Conservation (phyloP, 1,140 invertebrate genomes). For the Sycophila sp. region DNA sequence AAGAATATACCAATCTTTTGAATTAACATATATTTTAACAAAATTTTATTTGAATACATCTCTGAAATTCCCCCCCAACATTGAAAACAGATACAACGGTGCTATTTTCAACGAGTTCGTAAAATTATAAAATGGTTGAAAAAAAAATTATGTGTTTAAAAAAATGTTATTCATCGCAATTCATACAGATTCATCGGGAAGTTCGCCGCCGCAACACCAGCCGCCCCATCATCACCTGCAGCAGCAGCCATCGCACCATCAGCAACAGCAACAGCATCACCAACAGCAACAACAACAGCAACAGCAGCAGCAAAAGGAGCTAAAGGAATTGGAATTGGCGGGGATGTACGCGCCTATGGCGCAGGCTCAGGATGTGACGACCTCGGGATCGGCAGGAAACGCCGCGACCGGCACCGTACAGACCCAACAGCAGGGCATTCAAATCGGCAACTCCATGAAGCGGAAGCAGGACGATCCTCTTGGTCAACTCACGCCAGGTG, state of each 20-base stretch:
- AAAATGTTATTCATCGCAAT: too few species aligned
- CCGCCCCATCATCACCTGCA: conserved; percentile 54
- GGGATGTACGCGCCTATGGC: conserved; percentile 62
- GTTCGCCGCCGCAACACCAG: conserved; percentile 55
- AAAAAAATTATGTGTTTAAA: too few species aligned
- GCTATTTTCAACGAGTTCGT: too few species aligned
- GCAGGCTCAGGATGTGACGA: conserved; percentile 60
- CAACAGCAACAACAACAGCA: conserved; percentile 56
- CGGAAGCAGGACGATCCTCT: conserved; percentile 60
- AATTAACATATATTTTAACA: too few species aligned
- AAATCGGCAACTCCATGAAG: conserved; percentile 58
- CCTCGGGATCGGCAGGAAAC: conserved; percentile 49
- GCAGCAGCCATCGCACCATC: conserved; percentile 52
- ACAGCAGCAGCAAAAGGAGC: conserved; percentile 60
- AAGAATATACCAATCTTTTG: too few species aligned
- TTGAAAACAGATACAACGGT: too few species aligned
- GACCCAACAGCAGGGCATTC: conserved; percentile 57
- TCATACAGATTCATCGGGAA: conserved; percentile 16
- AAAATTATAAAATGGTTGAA: too few species aligned
- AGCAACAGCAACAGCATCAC: conserved; percentile 54
- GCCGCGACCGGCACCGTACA: conserved; percentile 35
- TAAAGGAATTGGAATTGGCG: conserved; percentile 60
- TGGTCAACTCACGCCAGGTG: conserved; percentile 58
- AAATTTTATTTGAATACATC: too few species aligned
- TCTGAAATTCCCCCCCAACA: too few species aligned